phyloP scores from a whole-genome alignment of 2,113 vertebrate species.

The Calypte anna region DNA sequence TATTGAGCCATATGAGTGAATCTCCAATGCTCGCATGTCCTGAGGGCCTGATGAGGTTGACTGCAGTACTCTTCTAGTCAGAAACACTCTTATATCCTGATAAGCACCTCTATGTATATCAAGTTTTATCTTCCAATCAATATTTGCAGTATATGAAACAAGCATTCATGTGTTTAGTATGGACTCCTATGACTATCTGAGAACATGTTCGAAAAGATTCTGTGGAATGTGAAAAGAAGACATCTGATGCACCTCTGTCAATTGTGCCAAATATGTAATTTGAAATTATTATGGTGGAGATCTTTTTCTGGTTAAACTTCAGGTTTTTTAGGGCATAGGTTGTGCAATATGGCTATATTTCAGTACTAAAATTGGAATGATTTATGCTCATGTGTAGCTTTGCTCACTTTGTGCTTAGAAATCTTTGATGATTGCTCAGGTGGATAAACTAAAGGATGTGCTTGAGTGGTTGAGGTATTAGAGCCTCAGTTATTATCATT shows the following conservation, averaged over 20 bases:
- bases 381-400: neutral
- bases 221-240: neutral
- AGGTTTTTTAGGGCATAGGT: neutral
- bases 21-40: neutral
- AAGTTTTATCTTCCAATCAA: neutral
- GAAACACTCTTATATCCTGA: neutral
- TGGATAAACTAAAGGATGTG: slow-evolving; percentile 17
- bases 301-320: neutral
- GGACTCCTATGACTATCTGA: neutral
- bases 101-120: neutral
- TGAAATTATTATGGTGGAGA: neutral
- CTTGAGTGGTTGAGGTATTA: neutral
- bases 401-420: neutral
- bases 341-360: neutral
- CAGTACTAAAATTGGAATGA: neutral
- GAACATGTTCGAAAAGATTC: neutral
- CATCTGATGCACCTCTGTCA: neutral
- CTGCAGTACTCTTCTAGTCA: neutral
- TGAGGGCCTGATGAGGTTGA: neutral
- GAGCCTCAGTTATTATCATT: slow-evolving; percentile 1
- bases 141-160: neutral
- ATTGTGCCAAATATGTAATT: neutral
- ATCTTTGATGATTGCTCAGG: slow-evolving; percentile 23
- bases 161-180: neutral
- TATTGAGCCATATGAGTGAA: neutral